Conservation (phyloP, 2,113 vertebrate species). For the Odontesthes bonariensis region DNA sequence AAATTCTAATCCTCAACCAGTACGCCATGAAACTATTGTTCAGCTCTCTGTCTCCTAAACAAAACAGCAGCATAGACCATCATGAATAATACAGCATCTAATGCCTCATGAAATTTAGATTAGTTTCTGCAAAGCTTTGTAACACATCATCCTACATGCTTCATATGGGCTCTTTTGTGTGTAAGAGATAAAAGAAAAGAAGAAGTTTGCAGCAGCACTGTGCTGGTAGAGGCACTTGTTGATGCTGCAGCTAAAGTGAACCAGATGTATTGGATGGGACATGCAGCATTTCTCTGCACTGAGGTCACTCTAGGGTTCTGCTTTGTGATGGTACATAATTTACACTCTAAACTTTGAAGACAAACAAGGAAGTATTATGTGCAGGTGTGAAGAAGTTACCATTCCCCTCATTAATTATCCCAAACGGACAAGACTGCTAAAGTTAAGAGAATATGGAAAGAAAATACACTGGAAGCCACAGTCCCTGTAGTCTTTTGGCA, state of each 20-base stretch:
- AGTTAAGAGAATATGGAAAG: background rate
- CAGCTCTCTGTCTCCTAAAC: constrained; percentile 53
- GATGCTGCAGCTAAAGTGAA: constrained; percentile 81
- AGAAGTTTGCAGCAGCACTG: constrained; percentile 18
- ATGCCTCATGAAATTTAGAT: constrained; percentile 78
- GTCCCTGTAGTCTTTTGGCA: constrained; percentile 1
- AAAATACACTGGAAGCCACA: background rate
- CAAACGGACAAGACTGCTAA: background rate
- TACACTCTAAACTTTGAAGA: constrained; percentile 37
- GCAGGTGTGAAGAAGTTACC: constrained; percentile 43
- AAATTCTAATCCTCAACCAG: constrained; percentile 52
- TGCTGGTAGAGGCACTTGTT: constrained; percentile 72
- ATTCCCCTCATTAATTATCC: background rate
- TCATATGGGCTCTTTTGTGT: constrained; percentile 38
- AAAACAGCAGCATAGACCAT: constrained; percentile 53
- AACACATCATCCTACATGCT: constrained; percentile 55
- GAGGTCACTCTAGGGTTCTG: constrained; percentile 73
- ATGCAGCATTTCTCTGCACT: constrained; percentile 71
- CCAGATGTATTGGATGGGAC: constrained; percentile 82
- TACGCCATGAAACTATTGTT: constrained; percentile 61
- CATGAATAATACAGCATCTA: constrained; percentile 69
- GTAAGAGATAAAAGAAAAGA: constrained; percentile 23
- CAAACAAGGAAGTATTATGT: constrained; percentile 49
- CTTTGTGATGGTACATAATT: constrained; percentile 53
- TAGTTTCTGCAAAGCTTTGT: constrained; percentile 41